phyloP scores from a whole-genome alignment of 2,113 vertebrate species.

The Sinocyclocheilus anophthalmus region DNA sequence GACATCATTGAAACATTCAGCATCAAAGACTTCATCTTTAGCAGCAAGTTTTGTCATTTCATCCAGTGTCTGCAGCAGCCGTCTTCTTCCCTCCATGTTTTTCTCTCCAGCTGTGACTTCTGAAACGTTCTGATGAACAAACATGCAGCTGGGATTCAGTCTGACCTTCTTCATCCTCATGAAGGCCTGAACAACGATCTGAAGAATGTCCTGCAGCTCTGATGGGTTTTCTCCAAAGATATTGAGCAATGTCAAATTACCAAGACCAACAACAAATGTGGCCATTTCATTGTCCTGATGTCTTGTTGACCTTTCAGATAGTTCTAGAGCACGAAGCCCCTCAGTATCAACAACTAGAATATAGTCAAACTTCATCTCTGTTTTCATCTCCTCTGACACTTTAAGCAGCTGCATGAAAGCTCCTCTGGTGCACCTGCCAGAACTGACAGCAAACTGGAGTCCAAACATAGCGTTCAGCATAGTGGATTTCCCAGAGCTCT shows the following conservation, averaged over 20 bases:
- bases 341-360: neutral
- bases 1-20: conserved; percentile 63
- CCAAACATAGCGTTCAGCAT: neutral
- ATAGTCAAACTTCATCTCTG: too few relatives aligned
- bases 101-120: conserved; percentile 66
- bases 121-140: conserved; percentile 68
- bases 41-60: conserved; percentile 66
- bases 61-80: conserved; percentile 30
- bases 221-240: conserved; percentile 35
- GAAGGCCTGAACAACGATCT: neutral
- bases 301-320: conserved; percentile 55
- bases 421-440: neutral
- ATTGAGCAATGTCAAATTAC: conserved; percentile 70
- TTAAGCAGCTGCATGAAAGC: conserved; percentile 72
- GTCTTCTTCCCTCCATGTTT: conserved; percentile 60
- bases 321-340: conserved; percentile 59
- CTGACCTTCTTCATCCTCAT: conserved; percentile 66
- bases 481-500: conserved; percentile 1
- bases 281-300: conserved; percentile 72
- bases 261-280: conserved; percentile 73
- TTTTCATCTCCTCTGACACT: conserved; percentile 55
- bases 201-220: too few relatives aligned
- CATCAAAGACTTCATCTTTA: conserved; percentile 63
- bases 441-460: neutral
- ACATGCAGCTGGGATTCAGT: conserved; percentile 70